Base-by-base conservation (phyloP, 2,113 vertebrate species). In the Podarcis muralis region DNA sequence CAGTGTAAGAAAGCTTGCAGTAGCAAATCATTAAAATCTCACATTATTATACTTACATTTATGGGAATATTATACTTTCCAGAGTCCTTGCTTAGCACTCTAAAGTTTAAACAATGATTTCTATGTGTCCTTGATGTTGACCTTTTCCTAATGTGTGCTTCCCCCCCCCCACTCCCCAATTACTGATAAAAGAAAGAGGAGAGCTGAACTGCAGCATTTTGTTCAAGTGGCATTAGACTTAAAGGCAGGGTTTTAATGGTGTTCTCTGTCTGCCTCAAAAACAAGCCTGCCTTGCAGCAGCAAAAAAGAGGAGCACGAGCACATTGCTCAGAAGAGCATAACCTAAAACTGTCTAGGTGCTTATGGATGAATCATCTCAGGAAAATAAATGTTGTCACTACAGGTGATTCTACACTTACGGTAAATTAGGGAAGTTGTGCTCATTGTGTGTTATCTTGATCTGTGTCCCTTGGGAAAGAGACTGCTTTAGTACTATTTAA, bases 291-390 rank as follows among this genome's bases (percentile, higher is more conserved):
- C 72, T 4, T 8, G 4, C 88, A 79, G 23, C 37, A 59, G 15
- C 37, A 77, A 53, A 59, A 76, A 84, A 18, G 12, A 23, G 68
- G 53, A 74, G 37, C 20, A 30, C 81, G 35, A 90, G 76, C 11
- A 84, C 66, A 90, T 80, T 22, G 3, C 7, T 90, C 53, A 68
- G 79, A 90, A 23, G 16, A 85, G 32, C 30, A 59, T 91, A 91
- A 43, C 69, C 87, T 91, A 71, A 85, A 92, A 90, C 91, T 93
- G 81, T 92, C 91, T 92, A 68, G 5, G 68, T 83, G 81, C 59
- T 32, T 84, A 8, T 11, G 27, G 79, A 12, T 8, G 48, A 76
- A 66, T 37, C 62, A 79, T 71, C 32, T 27, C 25, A 15, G 80
- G 65, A 68, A 80, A 71, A 71, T 22, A 65, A 22, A 32, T 69